Evolutionary conservation across 2,113 vertebrate species (phyloP).

Genomic region (Sinosuthora webbiana): DNA sequence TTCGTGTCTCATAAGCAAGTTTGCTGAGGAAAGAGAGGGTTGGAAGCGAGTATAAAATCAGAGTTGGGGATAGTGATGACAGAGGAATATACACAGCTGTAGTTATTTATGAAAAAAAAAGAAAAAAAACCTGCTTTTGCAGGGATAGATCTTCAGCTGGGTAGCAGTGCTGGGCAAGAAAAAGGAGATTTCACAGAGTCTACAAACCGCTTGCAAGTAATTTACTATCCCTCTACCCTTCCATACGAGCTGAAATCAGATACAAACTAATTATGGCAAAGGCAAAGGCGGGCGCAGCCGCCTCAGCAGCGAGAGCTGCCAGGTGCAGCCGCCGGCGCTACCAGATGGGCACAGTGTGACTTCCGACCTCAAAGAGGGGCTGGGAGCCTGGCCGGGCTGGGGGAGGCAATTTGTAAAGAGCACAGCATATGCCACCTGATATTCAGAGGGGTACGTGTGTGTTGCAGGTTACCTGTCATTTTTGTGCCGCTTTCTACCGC

Average conservation of each 20-base stretch:
- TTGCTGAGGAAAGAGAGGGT: neutral
- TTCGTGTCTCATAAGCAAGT: neutral
- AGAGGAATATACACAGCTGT: neutral
- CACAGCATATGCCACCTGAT: neutral
- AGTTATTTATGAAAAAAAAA: neutral
- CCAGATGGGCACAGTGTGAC: conserved; percentile 47
- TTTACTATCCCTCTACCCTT: neutral
- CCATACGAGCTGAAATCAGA: conserved; percentile 13
- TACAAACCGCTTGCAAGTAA: neutral
- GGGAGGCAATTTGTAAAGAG: neutral
- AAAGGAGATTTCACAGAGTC: neutral
- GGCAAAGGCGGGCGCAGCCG: neutral
- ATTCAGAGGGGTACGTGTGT: neutral
- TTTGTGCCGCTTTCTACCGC: neutral
- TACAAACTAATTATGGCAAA: neutral
- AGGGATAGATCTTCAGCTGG: neutral
- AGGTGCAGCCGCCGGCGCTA: neutral
- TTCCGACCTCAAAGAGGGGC: neutral
- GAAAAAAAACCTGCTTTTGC: neutral
- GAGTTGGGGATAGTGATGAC: neutral
- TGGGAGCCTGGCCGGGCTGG: neutral
- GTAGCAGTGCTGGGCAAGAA: neutral
- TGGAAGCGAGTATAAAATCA: neutral
- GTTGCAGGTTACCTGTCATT: neutral
- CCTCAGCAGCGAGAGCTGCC: neutral